These are phyloP conservation scores for Watsonalla binaria DNA, from an alignment of 2,888 invertebrate genomes.

Conservation along the genomic window DNA sequence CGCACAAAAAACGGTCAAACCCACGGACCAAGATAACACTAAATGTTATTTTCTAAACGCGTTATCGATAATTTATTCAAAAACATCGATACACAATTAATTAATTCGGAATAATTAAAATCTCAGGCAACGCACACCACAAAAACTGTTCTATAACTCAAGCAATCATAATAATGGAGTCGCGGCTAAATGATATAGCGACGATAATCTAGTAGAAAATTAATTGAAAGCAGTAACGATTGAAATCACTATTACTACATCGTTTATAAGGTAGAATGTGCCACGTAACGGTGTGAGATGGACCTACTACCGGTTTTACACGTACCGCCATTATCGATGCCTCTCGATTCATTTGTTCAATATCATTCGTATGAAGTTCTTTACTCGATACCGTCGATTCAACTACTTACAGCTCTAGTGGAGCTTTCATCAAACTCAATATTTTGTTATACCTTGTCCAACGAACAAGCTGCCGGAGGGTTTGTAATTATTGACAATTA, in stretches of 20 bases:
- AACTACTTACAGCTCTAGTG: no score
- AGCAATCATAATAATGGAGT: constrained; percentile 10
- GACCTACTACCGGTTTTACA: constrained; percentile 74
- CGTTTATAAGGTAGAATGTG: constrained; percentile 62
- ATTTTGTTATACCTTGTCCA: no score
- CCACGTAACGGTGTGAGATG: constrained; percentile 68
- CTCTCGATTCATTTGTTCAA: constrained; percentile 61
- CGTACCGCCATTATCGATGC: constrained; percentile 57
- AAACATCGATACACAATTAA: constrained; percentile 28
- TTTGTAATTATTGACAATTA: no score
- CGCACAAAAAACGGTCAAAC: background rate
- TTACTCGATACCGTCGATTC: background rate
- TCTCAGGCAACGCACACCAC: constrained; percentile 16
- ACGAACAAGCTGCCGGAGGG: no score
- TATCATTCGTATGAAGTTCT: constrained; percentile 20
- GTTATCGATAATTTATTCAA: background rate
- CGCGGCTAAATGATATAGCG: constrained; percentile 33
- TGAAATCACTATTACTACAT: constrained; percentile 65
- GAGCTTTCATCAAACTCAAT: no score
- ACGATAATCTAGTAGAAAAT: constrained; percentile 67
- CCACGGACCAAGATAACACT: background rate
- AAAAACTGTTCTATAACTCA: constrained; percentile 34
- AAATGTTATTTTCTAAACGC: background rate
- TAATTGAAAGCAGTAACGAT: constrained; percentile 69
- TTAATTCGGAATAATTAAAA: constrained; percentile 28